Evolutionary conservation across 2,797 vertebrate genomes (phyloP).

Genomic region (Liparis tanakae): DNA sequence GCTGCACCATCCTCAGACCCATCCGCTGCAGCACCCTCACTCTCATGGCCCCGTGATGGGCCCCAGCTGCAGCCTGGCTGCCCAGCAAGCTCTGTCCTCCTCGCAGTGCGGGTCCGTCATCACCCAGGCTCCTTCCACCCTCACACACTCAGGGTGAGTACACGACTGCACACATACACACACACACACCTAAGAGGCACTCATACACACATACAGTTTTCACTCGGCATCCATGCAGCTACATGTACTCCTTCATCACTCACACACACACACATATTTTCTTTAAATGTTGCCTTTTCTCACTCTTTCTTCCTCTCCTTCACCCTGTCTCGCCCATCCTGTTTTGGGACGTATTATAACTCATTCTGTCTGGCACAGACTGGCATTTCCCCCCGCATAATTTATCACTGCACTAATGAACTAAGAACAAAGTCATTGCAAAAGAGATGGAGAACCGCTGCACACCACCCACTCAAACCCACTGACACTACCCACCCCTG

Average conservation of each 20-base stretch:
- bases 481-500: conserved; percentile 28
- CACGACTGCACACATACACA: not conserved
- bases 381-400: conserved; percentile 62
- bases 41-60: conserved; percentile 71
- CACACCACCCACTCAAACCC: conserved; percentile 49
- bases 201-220: not conserved
- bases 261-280: not conserved
- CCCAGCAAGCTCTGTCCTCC: conserved; percentile 91
- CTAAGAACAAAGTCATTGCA: conserved; percentile 53
- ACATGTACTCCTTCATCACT: not conserved
- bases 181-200: not conserved
- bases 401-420: conserved; percentile 70
- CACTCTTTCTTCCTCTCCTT: conserved; percentile 37
- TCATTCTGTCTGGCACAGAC: conserved; percentile 44
- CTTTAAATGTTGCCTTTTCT: conserved; percentile 36
- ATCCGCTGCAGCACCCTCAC: conserved; percentile 73
- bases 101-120: conserved; percentile 94
- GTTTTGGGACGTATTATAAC: conserved; percentile 47
- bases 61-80: conserved; percentile 76
- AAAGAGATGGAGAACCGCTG: conserved; percentile 42
- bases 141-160: conserved; percentile 88
- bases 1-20: conserved; percentile 89
- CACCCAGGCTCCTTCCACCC: conserved; percentile 88
- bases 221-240: not conserved
- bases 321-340: conserved; percentile 38